Percentiles rank a stretch among this genome's conserved stretches.
Evolutionary conservation across 2,797 vertebrate genomes (phyloP).

Genomic region (Microtus californicus): DNA sequence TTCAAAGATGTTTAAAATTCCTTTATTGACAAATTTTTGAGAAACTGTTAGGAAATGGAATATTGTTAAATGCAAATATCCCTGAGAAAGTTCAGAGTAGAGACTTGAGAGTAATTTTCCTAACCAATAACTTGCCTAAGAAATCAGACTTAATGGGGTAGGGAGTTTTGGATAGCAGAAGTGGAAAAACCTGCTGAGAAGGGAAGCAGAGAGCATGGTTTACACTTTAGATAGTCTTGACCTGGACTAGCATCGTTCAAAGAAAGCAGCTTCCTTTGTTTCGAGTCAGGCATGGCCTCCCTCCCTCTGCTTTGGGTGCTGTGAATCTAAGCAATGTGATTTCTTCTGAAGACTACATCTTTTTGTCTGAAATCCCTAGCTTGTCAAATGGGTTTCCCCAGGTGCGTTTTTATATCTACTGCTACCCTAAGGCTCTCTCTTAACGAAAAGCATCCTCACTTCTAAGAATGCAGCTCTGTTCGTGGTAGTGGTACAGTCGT

Average conservation of each 20-base stretch:
- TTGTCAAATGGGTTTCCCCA: not conserved
- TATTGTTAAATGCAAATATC: conserved; percentile 57
- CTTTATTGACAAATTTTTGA: conserved; percentile 8
- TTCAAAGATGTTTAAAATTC: conserved; percentile 3
- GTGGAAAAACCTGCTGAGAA: not conserved
- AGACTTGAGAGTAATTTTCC: not conserved
- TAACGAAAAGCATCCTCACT: not conserved
- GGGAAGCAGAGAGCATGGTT: not conserved
- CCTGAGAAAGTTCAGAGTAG: not conserved
- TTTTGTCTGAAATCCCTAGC: not conserved
- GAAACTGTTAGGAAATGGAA: conserved; percentile 10
- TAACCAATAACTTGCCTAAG: not conserved
- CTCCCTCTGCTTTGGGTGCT: not conserved
- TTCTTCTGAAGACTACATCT: not conserved
- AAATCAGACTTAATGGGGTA: not conserved
- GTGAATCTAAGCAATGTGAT: not conserved
- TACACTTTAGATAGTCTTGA: not conserved
- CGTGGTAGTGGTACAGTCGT: not conserved
- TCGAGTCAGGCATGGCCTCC: not conserved
- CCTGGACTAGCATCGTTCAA: not conserved
- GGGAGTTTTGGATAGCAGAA: not conserved
- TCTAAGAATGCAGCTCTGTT: not conserved
- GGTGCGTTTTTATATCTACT: not conserved
- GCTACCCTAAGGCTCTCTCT: not conserved
- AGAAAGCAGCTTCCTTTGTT: not conserved